Evolutionary conservation across 2,113 vertebrate genomes (phyloP), one percentile per base, ranked within the genome.

Genomic region (Pithys albifrons): DNA sequence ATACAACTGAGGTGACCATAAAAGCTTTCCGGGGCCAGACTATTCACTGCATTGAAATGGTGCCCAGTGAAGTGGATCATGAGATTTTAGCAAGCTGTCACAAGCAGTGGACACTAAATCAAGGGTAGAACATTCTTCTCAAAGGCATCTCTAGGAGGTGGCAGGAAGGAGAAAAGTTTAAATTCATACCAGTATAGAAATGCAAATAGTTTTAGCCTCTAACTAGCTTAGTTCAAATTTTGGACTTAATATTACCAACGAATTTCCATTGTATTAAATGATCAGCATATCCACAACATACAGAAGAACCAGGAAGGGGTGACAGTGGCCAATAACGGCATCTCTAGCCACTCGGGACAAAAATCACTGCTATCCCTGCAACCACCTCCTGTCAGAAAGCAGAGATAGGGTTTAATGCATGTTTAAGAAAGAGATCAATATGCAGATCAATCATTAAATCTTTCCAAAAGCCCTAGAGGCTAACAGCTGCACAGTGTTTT

Each of bases 401-500:
- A 76, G 29, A 78, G 33, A 43, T 6, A 54, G 4, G 52, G 12
- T 29, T 88, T 79, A 80, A 83, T 39, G 27, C 25, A 6, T 28
- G 11, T n/a, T 78, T 58, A 78, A 84, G 31, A 33, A 45, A 76
- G 24, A 58, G 7, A 57, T 57, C 22, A 48, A 80, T 45, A 80
- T 43, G 54, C 55, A 76, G 16, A 88, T 80, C 41, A 77, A 45
- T 72, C 14, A 72, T 73, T 72, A 23, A 51, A 57, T 61, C 70
- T 76, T 85, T 88, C 85, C 66, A 52, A 83, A 92, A 65, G 70
- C 69, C 84, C 80, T 61, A 2, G 14, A 73, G 93, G 96, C 73
- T 82, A 45, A 85, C 90, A 96, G 75, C 88, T 97, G 96, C 88
- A 57, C 19, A 13, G 15, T 57, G 10, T 59, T 67, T 78, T 57